phyloP scores from a whole-genome alignment of 2,797 vertebrate species.

The Pseudochaenichthys georgianus region DNA sequence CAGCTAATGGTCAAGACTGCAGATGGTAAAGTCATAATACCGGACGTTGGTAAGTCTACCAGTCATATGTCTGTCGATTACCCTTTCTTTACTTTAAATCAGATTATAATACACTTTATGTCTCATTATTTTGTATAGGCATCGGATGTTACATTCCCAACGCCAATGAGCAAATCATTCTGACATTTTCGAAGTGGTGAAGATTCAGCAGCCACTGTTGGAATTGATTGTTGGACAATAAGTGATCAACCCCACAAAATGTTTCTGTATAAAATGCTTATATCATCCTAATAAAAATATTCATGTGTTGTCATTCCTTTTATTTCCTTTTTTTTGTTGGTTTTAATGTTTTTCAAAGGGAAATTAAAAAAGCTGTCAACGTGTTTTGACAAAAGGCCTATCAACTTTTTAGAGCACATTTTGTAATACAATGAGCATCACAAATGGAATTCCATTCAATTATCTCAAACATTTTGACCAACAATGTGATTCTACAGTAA shows the following conservation, averaged over 20 bases:
- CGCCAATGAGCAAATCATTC: slow-evolving; percentile 58
- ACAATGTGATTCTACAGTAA: too few species aligned
- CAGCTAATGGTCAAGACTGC: slow-evolving; percentile 54
- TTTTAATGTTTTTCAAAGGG: not conserved
- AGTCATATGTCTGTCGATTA: not conserved
- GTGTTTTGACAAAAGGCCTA: not conserved
- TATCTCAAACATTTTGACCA: too few species aligned
- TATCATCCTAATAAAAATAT: slow-evolving; percentile 9
- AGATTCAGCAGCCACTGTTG: not conserved
- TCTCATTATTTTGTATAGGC: slow-evolving; percentile 53
- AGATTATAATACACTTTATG: not conserved
- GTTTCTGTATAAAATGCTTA: not conserved
- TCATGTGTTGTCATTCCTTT: not conserved
- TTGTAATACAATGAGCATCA: not conserved
- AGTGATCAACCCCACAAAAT: not conserved
- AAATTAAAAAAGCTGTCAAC: too few species aligned
- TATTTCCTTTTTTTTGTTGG: not conserved
- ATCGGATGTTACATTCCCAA: slow-evolving; percentile 77
- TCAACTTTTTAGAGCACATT: not conserved
- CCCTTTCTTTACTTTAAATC: not conserved
- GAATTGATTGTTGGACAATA: not conserved
- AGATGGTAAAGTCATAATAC: slow-evolving; percentile 18
- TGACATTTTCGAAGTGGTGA: slow-evolving; percentile 67
- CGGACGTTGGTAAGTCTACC: slow-evolving; percentile 70
- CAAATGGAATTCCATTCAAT: not conserved